Evolutionary conservation across 2,113 vertebrate genomes (phyloP), one percentile per base, ranked within the genome.

Genomic region (Drymodes brunneopygia): DNA sequence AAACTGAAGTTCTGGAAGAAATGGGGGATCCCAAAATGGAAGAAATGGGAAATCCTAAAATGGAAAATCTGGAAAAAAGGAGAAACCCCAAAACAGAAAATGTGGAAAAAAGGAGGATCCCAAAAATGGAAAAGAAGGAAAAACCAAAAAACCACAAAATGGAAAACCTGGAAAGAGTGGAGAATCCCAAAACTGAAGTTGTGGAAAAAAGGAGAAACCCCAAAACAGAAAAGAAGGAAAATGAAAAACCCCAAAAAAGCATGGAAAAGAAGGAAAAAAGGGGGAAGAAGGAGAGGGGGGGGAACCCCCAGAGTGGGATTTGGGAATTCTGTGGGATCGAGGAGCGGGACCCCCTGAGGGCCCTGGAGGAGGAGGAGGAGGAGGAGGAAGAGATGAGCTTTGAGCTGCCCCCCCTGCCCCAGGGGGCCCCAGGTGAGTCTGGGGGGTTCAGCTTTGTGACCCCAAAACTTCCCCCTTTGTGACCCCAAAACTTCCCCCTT

Each of bases 171-270:
- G 62, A 44, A 33, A 44, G 44, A 20, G 5, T 8, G 40, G 31
- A n/a, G 25, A 66, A 45, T 20, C n/a, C n/a, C n/a, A n/a, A n/a
- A n/a, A n/a, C n/a, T n/a, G n/a, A n/a, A n/a, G n/a, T n/a, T n/a
- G 10, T 5, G 40, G 29, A 21, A 7, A 6, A 15, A 35, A 20
- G 5, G 8, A 8, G 23, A 16, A 47, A n/a, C 1, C 4, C 11
- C 22, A 16, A 7, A 25, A 12, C 18, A 33, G 42, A 16, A 45
- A 65, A 45, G 69, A 3, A 13, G 38, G 38, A 53, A 19, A 42
- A 72, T 2, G 8, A 4, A 29, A 3, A 72, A 10, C 4, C 29
- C 12, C 9, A 1, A 25, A 31, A 4, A 27, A 0, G 18, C 5
- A 13, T 7, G 57, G 67, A 54, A 6, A 51, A 83, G 38, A 62